Conservation (phyloP, 2,888 invertebrate species). For the Stenotaenia linearis region DNA sequence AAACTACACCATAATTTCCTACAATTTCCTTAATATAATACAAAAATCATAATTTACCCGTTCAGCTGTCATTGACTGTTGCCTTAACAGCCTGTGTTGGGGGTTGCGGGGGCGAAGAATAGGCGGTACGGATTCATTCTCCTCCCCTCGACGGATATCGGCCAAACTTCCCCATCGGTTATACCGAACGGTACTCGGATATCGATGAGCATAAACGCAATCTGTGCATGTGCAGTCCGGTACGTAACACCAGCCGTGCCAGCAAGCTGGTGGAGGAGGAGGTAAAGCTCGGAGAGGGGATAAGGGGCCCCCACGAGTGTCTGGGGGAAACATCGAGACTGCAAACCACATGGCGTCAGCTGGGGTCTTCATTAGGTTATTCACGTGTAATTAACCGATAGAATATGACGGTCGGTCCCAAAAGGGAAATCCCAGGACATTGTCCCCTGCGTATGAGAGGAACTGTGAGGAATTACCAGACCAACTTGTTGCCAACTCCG, state of each 20-base stretch:
- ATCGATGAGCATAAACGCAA: constrained; percentile 10
- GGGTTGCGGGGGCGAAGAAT: constrained; percentile 10
- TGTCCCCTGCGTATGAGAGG: neutral
- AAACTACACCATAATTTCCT: neutral
- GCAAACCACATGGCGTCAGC: constrained; percentile 19
- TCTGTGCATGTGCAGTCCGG: neutral
- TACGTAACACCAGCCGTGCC: constrained; percentile 1
- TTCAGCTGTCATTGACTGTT: constrained; percentile 14
- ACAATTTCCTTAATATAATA: too few relatives aligned
- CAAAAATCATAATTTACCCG: neutral
- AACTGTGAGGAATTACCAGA: neutral
- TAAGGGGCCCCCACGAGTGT: neutral
- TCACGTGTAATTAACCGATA: neutral
- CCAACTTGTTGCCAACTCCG: constrained; percentile 13
- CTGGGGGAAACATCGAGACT: neutral
- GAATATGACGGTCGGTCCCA: neutral
- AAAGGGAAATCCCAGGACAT: constrained; percentile 7
- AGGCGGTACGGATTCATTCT: neutral
- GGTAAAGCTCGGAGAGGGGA: neutral
- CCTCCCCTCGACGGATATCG: constrained; percentile 5
- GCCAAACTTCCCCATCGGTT: constrained; percentile 15
- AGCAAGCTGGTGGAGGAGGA: constrained; percentile 7
- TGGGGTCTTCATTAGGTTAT: neutral
- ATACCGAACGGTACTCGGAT: constrained; percentile 1
- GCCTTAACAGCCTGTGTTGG: constrained; percentile 11